Conservation (phyloP, 2,113 vertebrate genomes). For the Carlito syrichta region DNA sequence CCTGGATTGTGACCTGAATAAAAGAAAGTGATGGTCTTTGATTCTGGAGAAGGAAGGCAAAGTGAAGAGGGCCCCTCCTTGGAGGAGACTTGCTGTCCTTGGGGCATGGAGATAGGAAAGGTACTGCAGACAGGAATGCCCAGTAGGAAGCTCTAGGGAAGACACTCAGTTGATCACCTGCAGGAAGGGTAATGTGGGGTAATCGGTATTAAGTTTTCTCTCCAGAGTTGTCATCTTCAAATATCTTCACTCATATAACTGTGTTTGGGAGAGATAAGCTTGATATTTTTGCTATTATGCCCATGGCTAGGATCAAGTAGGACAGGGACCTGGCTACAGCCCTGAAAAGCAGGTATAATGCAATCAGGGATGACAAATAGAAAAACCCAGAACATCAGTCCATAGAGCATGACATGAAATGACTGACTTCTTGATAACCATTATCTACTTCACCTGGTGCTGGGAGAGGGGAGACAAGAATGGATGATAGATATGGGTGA, state of each 20-base stretch:
- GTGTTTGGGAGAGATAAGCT: neutral
- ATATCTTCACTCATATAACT: neutral
- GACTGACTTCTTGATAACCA: neutral
- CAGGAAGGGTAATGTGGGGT: neutral
- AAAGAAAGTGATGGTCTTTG: neutral
- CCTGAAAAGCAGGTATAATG: neutral
- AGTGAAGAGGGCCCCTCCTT: neutral
- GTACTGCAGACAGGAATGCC: neutral
- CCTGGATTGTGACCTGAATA: neutral
- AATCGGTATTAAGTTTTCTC: neutral
- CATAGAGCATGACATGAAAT: neutral
- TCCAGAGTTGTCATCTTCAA: neutral
- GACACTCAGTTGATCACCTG: neutral
- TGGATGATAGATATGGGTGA: neutral
- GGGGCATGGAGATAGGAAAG: neutral
- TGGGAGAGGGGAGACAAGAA: fast-evolving
- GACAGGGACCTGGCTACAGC: neutral
- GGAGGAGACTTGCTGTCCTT: neutral
- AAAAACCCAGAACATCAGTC: neutral
- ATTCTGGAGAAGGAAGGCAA: neutral
- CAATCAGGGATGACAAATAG: neutral
- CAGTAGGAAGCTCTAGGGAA: neutral
- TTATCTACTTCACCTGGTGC: neutral
- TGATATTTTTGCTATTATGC: neutral
- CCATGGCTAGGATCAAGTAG: neutral